Conservation (phyloP, 2,888 invertebrate species). For the Tenodera sinensis region DNA sequence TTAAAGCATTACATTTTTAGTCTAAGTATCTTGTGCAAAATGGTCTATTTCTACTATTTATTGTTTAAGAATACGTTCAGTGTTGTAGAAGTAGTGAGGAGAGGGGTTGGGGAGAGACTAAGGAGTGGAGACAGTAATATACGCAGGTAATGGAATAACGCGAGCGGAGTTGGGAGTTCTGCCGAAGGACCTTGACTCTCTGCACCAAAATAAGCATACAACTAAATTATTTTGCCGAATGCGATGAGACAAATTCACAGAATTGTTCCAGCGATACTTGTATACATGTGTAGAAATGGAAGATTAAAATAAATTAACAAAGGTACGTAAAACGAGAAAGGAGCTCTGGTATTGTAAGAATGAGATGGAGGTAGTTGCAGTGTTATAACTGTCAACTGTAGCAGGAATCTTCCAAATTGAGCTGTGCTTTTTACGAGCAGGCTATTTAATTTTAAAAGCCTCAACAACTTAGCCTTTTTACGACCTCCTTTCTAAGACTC, state of each 20-base stretch:
- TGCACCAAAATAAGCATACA: no score
- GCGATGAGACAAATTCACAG: not conserved
- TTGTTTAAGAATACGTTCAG: no score
- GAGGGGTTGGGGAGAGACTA: no score
- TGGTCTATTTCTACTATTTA: no score
- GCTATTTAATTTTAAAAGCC: constrained; percentile 17
- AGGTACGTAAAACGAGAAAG: not conserved
- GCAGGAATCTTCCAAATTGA: constrained; percentile 11
- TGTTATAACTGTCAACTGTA: not conserved
- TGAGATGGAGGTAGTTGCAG: not conserved
- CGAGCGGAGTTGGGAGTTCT: no score
- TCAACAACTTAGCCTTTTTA: constrained; percentile 11
- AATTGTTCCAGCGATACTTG: not conserved
- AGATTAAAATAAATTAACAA: not conserved
- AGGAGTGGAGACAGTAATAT: no score
- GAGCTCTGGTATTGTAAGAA: not conserved
- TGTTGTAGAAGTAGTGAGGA: no score
- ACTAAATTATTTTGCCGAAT: no score
- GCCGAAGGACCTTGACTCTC: no score
- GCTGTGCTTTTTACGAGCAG: constrained; percentile 13
- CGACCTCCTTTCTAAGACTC: not conserved
- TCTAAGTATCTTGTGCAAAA: no score
- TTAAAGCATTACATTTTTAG: no score
- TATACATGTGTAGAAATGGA: not conserved
- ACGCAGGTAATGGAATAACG: no score